A percentile compares a stretch with the other conserved stretches of the same genome.
Evolutionary conservation across 2,113 vertebrate genomes (phyloP).

Genomic region (Elaphurus davidianus): DNA sequence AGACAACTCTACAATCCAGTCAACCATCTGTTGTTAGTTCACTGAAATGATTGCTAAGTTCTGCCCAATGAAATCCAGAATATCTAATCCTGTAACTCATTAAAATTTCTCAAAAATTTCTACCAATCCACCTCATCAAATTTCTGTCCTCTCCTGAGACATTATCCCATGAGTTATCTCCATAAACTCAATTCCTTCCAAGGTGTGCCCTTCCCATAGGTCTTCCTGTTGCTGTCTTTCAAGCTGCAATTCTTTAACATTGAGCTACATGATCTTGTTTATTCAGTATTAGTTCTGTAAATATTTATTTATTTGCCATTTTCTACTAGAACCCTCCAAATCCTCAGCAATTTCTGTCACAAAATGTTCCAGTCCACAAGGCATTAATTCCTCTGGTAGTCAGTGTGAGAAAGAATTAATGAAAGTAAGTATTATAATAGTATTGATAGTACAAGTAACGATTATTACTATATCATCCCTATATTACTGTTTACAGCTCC

Average conservation of each 20-base stretch:
- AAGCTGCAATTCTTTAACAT: neutral
- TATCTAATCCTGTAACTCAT: neutral
- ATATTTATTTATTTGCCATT: neutral
- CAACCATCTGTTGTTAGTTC: conserved; percentile 18
- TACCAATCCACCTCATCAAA: neutral
- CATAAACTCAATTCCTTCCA: neutral
- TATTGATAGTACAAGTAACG: neutral
- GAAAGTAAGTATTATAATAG: neutral
- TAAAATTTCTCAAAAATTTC: neutral
- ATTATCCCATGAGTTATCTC: neutral
- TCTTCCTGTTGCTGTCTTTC: neutral
- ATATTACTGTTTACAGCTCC: neutral
- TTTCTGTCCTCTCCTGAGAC: neutral
- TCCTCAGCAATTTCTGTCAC: neutral
- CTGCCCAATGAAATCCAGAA: neutral
- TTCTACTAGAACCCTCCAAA: neutral
- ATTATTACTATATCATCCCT: neutral
- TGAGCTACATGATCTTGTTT: neutral
- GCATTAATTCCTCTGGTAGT: neutral
- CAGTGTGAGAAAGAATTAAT: neutral
- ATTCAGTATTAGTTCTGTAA: neutral
- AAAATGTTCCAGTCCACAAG: neutral
- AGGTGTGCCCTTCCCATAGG: neutral
- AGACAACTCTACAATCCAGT: conserved; percentile 34
- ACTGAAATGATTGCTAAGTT: conserved; percentile 17